Evolutionary conservation across 2,797 vertebrate genomes (phyloP).

Genomic region (Calcarius lapponicus): DNA sequence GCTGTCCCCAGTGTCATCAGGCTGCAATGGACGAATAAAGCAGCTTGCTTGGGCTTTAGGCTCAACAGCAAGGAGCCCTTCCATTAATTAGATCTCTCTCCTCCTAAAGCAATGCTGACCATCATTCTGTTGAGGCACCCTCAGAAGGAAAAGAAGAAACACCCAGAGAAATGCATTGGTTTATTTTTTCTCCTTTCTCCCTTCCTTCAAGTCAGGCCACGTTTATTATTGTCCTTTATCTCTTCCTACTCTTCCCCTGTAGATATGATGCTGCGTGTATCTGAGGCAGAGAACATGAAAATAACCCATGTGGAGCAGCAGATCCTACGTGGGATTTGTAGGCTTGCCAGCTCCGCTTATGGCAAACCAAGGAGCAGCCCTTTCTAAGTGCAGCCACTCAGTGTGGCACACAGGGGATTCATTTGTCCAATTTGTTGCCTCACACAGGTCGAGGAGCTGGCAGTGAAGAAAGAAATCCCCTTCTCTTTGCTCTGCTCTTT

Average conservation of each 20-base stretch:
- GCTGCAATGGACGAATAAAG: neutral
- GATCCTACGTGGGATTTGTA: neutral
- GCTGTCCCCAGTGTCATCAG: neutral
- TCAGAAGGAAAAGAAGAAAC: neutral
- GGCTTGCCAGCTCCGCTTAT: neutral
- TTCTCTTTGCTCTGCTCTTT: slow-evolving; percentile 25
- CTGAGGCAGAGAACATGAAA: neutral
- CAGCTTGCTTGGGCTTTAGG: neutral
- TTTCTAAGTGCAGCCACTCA: neutral
- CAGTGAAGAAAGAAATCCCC: neutral
- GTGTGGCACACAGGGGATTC: neutral
- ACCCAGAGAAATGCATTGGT: neutral
- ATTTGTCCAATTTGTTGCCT: slow-evolving; percentile 20
- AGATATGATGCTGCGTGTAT: neutral
- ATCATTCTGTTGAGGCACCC: neutral
- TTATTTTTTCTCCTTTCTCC: neutral
- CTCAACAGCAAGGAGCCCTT: neutral
- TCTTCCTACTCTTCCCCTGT: neutral
- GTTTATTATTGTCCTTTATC: neutral
- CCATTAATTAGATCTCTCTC: neutral
- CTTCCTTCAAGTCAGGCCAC: neutral
- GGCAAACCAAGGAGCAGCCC: neutral
- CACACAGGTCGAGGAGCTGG: neutral
- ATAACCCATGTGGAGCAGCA: neutral
- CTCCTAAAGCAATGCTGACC: neutral